A percentile compares a stretch with the other conserved stretches of the same genome.
Conservation (phyloP, 2,888 invertebrate species). For the Xiphydria camelus region DNA sequence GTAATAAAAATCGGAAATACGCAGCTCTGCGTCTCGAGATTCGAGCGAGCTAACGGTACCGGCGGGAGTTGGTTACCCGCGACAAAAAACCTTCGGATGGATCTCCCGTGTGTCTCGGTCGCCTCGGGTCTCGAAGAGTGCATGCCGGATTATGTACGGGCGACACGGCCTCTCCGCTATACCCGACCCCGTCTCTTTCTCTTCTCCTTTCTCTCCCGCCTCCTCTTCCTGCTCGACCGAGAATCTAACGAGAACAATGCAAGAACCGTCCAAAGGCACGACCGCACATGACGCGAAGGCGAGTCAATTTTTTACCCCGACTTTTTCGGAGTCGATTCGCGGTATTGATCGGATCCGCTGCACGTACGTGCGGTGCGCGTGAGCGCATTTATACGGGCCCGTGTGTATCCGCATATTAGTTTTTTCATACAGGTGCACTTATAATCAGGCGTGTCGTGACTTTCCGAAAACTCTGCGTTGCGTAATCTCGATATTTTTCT, state of each 20-base stretch:
- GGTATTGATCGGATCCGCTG: no score
- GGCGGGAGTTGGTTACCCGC: not conserved
- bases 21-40: not conserved
- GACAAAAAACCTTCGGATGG: conserved; percentile 1
- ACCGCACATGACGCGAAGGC: not conserved
- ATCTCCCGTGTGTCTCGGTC: not conserved
- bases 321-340: not conserved
- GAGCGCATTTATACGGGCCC: no score
- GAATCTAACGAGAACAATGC: not conserved
- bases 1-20: no score
- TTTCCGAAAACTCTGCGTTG: no score
- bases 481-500: no score
- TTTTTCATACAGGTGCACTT: no score
- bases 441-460: no score
- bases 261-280: not conserved
- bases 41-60: not conserved
- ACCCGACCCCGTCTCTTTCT: conserved; percentile 3
- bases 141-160: conserved; percentile 16
- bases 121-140: conserved; percentile 3
- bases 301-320: not conserved
- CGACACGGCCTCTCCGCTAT: conserved; percentile 7
- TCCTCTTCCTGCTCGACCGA: no score
- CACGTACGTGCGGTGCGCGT: no score
- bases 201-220: not conserved
- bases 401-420: no score